These are phyloP conservation scores for Muntiacus muntjak DNA, from an alignment of 2,113 vertebrate species.

Conservation along the genomic window DNA sequence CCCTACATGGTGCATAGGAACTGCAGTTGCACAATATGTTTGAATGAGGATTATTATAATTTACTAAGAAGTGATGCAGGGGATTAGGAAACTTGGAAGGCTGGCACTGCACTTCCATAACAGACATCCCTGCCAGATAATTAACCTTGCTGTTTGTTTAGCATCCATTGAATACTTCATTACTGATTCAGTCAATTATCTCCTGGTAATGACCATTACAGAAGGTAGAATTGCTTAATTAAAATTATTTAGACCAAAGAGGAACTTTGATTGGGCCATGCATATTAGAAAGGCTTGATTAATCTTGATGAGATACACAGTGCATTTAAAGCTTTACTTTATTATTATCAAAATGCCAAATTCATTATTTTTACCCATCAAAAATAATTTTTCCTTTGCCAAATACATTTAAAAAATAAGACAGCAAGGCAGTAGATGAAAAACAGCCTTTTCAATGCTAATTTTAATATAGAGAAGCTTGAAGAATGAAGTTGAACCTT, in stretches of 20 bases:
- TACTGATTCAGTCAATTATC: constrained; percentile 84
- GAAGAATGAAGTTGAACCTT: constrained; percentile 4
- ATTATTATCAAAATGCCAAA: constrained; percentile 65
- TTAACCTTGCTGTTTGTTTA: constrained; percentile 86
- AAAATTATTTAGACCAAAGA: constrained; percentile 81
- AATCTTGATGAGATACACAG: constrained; percentile 65
- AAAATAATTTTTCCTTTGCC: constrained; percentile 57
- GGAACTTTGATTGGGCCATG: constrained; percentile 71
- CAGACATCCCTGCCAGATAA: constrained; percentile 80
- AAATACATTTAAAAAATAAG: constrained; percentile 50
- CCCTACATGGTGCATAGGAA: not conserved
- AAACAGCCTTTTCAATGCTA: not conserved
- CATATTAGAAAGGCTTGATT: constrained; percentile 72
- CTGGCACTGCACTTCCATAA: constrained; percentile 65
- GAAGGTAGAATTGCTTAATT: constrained; percentile 83
- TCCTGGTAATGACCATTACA: constrained; percentile 76
- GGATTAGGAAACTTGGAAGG: constrained; percentile 76
- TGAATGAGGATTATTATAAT: constrained; percentile 75
- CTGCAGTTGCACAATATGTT: constrained; percentile 27
- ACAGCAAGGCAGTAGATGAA: not conserved
- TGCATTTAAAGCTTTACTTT: constrained; percentile 47
- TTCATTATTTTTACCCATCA: constrained; percentile 47
- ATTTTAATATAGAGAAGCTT: not conserved
- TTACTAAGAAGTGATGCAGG: constrained; percentile 71
- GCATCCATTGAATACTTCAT: constrained; percentile 81